Conservation (phyloP, 2,888 invertebrate species). For the Epirrhoe tristata region DNA sequence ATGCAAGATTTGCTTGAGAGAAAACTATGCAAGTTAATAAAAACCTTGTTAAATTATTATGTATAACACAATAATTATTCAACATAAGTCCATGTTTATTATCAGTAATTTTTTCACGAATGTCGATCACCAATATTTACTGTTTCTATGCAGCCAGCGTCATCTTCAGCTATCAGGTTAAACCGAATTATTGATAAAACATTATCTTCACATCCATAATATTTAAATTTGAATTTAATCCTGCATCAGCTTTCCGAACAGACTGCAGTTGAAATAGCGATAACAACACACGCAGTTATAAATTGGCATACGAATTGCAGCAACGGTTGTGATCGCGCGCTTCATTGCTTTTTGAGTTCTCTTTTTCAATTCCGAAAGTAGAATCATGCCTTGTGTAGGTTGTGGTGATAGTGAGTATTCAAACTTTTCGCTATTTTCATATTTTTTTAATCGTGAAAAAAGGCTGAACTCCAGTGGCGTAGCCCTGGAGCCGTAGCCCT, state of each 20-base stretch:
- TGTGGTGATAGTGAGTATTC: slow-evolving; percentile 75
- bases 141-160: slow-evolving; percentile 21
- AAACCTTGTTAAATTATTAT: no score
- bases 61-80: no score
- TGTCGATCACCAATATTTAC: no score
- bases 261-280: slow-evolving; percentile 27
- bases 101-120: no score
- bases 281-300: slow-evolving; percentile 35
- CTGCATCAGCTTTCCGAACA: slow-evolving; percentile 33
- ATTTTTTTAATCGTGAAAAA: background rate
- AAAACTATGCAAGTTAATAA: no score
- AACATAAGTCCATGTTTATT: no score
- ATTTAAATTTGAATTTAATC: slow-evolving; percentile 29
- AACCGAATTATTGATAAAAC: slow-evolving; percentile 30
- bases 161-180: slow-evolving; percentile 20
- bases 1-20: no score
- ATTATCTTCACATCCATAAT: slow-evolving; percentile 23
- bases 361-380: slow-evolving; percentile 38
- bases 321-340: slow-evolving; percentile 31
- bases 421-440: slow-evolving; percentile 15
- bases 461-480: no score
- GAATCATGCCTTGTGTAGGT: slow-evolving; percentile 79
- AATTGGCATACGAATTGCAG: slow-evolving; percentile 36
- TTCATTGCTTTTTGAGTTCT: slow-evolving; percentile 22
- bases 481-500: no score